A percentile compares a stretch with the other conserved stretches of the same genome.
Evolutionary conservation across 2,888 invertebrate genomes (phyloP).

Genomic region (Leucophenga montana): DNA sequence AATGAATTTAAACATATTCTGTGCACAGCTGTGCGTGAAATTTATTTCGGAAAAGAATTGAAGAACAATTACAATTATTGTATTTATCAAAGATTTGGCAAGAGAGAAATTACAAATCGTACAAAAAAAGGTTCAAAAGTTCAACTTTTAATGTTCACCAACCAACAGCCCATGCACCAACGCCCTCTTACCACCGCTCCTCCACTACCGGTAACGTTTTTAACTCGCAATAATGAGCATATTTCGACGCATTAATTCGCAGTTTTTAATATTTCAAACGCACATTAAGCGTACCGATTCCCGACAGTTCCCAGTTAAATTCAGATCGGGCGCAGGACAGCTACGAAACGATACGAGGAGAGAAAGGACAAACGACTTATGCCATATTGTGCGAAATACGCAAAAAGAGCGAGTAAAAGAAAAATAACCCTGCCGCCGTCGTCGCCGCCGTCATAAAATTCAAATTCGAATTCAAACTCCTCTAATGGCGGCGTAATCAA

Average conservation of each 20-base stretch:
- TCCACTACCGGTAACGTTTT: background rate
- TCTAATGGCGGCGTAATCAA: constrained; percentile 58
- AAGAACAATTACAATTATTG: background rate
- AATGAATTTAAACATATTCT: background rate
- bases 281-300: constrained; percentile 11
- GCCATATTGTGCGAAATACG: background rate
- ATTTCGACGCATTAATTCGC: constrained; percentile 30
- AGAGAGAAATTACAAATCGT: no score
- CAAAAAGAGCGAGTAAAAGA: constrained; percentile 4
- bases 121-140: constrained; percentile 1
- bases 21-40: background rate
- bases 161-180: background rate
- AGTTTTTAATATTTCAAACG: constrained; percentile 23
- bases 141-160: background rate
- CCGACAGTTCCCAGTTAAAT: background rate
- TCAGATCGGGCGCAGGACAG: background rate
- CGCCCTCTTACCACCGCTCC: background rate
- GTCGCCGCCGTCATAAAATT: constrained; percentile 10
- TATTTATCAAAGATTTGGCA: no score
- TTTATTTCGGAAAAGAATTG: background rate
- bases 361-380: background rate
- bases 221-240: constrained; percentile 19
- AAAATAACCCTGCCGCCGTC: background rate
- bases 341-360: background rate
- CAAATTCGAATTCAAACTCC: constrained; percentile 31